Evolutionary conservation across 2,113 vertebrate species (phyloP), one percentile per base, ranked within the genome.

Genomic region (Eulemur macaco): DNA sequence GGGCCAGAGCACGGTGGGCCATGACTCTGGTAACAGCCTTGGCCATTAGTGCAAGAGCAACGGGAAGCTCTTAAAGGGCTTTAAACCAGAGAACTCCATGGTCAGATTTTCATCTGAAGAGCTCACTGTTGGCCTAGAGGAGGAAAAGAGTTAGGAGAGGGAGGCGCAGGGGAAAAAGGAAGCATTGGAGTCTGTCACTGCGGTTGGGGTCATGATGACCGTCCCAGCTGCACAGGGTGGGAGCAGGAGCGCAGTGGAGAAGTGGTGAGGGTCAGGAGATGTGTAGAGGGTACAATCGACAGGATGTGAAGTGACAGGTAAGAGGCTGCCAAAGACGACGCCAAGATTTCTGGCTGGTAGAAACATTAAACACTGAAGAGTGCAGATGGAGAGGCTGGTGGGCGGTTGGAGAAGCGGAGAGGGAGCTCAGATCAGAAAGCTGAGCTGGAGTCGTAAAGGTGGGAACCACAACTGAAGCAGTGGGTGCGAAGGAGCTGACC

Each of bases 361-460:
- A 31, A 45, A 64, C 25, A n/a, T 11, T 8, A 4, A 39, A 39
- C n/a, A 71, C 23, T 5, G 34, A 27, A 20, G 37, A 34, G 37
- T 2, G 9, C 9, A 54, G 37, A 37, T 15, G 4, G 6, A 54
- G 31, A 63, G 3, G 25, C 52, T 11, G 8, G 3, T 0, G 15
- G 50, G 56, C 34, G 15, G 14, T 3, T 15, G 29, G 77, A 14
- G 23, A 23, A 37, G 31, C 45, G 13, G 60, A 66, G 6, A 4
- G 23, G 37, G 74, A 29, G 10, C 45, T 21, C 23, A 12, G 23
- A 2, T 27, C 18, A 12, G 5, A 69, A 47, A 31, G 18, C 29
- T 1, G 50, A 63, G 69, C 60, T 66, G 69, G 25, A 84, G 8
- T 17, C 54, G 3, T 27, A 13, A 4, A 13, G 29, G 13, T 7